phyloP scores from a whole-genome alignment of 2,113 vertebrate species.

The Pipa parva region DNA sequence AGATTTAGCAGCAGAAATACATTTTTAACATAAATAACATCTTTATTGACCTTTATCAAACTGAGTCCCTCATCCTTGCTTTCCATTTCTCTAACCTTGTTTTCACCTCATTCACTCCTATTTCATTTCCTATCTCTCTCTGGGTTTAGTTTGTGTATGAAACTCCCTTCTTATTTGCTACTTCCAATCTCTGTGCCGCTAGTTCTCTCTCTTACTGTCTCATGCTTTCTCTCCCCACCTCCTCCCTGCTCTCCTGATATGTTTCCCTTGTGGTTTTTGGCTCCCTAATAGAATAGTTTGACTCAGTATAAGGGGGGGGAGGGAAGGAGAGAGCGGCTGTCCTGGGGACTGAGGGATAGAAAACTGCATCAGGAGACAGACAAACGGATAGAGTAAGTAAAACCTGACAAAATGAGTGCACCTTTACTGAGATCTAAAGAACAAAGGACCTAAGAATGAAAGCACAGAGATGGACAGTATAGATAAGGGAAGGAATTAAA shows the following conservation, averaged over 20 bases:
- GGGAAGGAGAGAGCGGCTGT: conserved; percentile 1
- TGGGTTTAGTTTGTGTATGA: no score
- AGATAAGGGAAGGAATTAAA: background rate
- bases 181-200: background rate
- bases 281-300: conserved; percentile 35
- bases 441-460: background rate
- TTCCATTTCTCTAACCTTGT: no score
- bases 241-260: conserved; percentile 15
- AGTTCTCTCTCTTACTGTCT: conserved; percentile 7
- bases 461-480: background rate
- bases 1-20: no score
- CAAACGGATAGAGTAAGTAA: conserved; percentile 14
- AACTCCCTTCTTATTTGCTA: no score
- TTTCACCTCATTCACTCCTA: no score
- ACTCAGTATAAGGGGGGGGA: conserved; percentile 10
- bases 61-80: no score
- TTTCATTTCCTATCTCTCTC: no score
- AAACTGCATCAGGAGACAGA: conserved; percentile 4
- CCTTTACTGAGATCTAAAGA: background rate
- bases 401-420: background rate
- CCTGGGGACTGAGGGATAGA: background rate
- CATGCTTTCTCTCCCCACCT: background rate
- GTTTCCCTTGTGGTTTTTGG: conserved; percentile 38
- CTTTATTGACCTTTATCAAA: no score
- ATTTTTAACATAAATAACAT: no score